Evolutionary conservation across 2,113 vertebrate species (phyloP).

Genomic region (Lepidothrix coronata): DNA sequence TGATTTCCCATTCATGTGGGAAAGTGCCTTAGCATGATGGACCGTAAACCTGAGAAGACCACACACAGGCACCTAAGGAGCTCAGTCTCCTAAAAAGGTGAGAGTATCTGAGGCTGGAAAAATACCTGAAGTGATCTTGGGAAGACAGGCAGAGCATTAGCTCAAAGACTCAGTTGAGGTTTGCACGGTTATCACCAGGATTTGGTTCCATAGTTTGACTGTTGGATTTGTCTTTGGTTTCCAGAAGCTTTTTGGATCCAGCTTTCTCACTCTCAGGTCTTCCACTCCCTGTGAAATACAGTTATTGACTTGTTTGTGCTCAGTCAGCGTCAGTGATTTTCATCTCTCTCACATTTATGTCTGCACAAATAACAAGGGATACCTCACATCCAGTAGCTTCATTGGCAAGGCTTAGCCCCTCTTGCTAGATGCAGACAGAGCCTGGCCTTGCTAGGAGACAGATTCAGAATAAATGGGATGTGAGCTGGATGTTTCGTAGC

Average conservation of each 20-base stretch:
- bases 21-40: background rate
- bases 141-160: background rate
- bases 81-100: background rate
- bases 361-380: background rate
- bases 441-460: background rate
- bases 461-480: rapidly evolving
- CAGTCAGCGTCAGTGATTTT: background rate
- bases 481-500: background rate
- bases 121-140: background rate
- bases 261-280: background rate
- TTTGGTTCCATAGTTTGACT: background rate
- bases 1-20: background rate
- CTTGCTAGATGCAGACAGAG: background rate
- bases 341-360: background rate
- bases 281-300: background rate
- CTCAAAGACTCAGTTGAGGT: background rate
- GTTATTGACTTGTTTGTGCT: background rate
- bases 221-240: background rate
- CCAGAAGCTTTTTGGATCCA: background rate
- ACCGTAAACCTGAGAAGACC: background rate
- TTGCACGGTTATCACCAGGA: background rate
- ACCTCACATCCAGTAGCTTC: background rate
- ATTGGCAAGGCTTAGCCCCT: background rate
- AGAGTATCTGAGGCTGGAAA: background rate
- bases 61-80: background rate